Conservation (phyloP, 1,140 invertebrate genomes). For the Spodoptera litura region DNA sequence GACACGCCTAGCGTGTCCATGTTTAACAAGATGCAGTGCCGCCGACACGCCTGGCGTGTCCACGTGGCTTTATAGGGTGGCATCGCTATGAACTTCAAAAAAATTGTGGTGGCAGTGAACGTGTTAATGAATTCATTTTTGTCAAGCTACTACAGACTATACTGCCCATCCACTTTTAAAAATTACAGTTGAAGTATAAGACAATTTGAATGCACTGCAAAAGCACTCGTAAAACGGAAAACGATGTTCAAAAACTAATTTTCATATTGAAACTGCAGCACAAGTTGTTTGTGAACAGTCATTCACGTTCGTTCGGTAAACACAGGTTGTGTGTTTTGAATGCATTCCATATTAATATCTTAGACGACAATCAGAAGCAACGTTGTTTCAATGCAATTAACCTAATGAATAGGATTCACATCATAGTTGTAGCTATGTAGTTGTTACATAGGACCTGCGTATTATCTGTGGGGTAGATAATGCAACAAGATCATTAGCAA, state of each 20-base stretch:
- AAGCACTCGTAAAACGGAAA: not conserved
- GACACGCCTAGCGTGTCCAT: too few relatives aligned
- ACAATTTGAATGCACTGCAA: not conserved
- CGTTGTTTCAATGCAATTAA: slow-evolving; percentile 27
- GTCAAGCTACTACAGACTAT: too few relatives aligned
- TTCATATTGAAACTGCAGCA: slow-evolving; percentile 37
- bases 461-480: too few relatives aligned
- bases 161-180: too few relatives aligned
- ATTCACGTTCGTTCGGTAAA: slow-evolving; percentile 13
- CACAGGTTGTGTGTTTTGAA: not conserved
- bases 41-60: too few relatives aligned
- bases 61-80: too few relatives aligned
- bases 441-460: too few relatives aligned
- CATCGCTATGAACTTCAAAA: too few relatives aligned
- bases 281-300: slow-evolving; percentile 32
- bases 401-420: not conserved
- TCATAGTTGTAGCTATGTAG: not conserved
- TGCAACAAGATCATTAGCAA: too few relatives aligned
- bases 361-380: slow-evolving; percentile 18
- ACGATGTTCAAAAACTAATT: slow-evolving; percentile 23
- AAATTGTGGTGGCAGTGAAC: too few relatives aligned
- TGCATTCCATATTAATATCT: slow-evolving; percentile 30
- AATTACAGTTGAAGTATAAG: not conserved
- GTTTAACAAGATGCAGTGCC: too few relatives aligned
- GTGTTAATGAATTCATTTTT: not conserved